Conservation (phyloP, 2,113 vertebrate genomes). For the Oncorhynchus keta region DNA sequence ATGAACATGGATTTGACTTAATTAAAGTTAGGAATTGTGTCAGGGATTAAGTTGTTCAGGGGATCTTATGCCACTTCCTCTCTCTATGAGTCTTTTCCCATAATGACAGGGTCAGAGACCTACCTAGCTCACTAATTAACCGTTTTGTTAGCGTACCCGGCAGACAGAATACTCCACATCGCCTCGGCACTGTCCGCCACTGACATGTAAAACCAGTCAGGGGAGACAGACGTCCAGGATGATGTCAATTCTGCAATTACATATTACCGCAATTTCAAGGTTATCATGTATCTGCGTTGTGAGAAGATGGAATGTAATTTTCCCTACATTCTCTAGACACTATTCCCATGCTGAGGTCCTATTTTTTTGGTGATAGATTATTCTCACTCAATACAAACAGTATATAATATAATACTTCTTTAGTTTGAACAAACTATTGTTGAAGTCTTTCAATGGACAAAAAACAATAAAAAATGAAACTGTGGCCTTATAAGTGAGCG, state of each 20-base stretch:
- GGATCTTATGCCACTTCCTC: slow-evolving; percentile 58
- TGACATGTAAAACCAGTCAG: slow-evolving; percentile 27
- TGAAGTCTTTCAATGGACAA: background rate
- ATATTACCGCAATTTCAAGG: slow-evolving; percentile 8
- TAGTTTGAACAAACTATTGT: background rate
- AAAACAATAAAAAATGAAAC: background rate
- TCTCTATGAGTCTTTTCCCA: slow-evolving; percentile 44
- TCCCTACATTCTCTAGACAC: background rate
- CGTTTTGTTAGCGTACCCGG: slow-evolving; percentile 53
- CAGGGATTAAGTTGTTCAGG: slow-evolving; percentile 75
- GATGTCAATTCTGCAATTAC: background rate
- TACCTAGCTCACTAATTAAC: slow-evolving; percentile 63
- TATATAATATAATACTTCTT: background rate
- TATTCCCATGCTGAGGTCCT: background rate
- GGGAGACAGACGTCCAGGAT: slow-evolving; percentile 4
- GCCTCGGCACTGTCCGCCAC: slow-evolving; percentile 30
- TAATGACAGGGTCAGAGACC: slow-evolving; percentile 55
- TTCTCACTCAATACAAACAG: background rate
- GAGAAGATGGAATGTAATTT: background rate
- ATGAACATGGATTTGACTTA: slow-evolving; percentile 70
- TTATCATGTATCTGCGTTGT: background rate
- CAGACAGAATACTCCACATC: slow-evolving; percentile 32
- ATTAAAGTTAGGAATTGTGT: slow-evolving; percentile 77
- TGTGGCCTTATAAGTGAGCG: no score
- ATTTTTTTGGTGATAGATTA: background rate